phyloP scores from a whole-genome alignment of 2,888 invertebrate genomes.

The Coenonympha arcania region DNA sequence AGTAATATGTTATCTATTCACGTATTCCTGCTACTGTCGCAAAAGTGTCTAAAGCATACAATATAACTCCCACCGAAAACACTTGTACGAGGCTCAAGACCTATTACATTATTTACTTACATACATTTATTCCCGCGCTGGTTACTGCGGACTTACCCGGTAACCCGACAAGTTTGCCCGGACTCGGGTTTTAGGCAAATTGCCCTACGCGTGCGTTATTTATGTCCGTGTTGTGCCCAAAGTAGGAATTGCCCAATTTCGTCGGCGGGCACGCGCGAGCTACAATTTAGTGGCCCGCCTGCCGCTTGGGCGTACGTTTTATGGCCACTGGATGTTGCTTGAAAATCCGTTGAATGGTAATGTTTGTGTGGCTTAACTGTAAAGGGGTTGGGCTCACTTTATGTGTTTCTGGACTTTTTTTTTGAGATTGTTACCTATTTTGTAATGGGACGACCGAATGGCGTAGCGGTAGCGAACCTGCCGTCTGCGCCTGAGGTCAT shows the following conservation, averaged over 20 bases:
- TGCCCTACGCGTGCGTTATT: conserved; percentile 63
- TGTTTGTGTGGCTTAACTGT: conserved; percentile 13
- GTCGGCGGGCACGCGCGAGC: conserved; percentile 35
- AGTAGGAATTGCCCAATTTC: conserved; percentile 61
- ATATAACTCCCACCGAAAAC: conserved; percentile 5
- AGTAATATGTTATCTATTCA: conserved; percentile 8
- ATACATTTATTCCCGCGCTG: conserved; percentile 9
- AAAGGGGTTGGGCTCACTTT: background rate
- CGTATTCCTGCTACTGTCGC: conserved; percentile 3
- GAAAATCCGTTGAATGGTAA: conserved; percentile 37
- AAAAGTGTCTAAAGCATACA: conserved; percentile 1
- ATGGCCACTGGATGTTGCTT: conserved; percentile 34
- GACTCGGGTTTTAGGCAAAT: conserved; percentile 63
- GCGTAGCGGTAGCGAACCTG: no score
- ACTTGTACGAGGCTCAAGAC: conserved; percentile 8
- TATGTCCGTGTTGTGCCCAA: conserved; percentile 40
- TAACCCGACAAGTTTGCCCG: conserved; percentile 27
- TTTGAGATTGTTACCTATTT: background rate
- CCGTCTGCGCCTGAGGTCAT: no score
- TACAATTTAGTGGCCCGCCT: conserved; percentile 41
- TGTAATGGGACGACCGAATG: no score
- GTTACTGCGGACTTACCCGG: conserved; percentile 23
- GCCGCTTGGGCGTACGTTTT: conserved; percentile 37
- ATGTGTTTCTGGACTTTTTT: background rate
- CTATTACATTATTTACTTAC: conserved; percentile 24